phyloP scores from a whole-genome alignment of 2,113 vertebrate genomes.

The Todiramphus chloris region DNA sequence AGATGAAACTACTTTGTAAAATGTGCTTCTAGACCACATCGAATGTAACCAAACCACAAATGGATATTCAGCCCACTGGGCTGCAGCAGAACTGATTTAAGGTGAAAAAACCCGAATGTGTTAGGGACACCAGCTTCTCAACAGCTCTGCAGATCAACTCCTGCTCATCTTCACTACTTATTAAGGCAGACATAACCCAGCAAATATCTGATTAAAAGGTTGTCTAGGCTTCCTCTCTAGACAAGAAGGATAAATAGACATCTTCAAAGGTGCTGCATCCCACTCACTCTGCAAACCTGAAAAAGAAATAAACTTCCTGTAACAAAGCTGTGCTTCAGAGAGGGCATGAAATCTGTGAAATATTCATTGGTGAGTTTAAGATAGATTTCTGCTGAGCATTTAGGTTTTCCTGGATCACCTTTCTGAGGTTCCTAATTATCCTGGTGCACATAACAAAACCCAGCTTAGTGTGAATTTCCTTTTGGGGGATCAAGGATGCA shows the following conservation, averaged over 20 bases:
- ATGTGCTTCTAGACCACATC: background rate
- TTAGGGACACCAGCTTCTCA: background rate
- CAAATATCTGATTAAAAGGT: background rate
- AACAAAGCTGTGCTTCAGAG: background rate
- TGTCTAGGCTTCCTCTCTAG: background rate
- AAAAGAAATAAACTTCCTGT: background rate
- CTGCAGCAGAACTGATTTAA: background rate
- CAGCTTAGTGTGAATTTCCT: accelerated
- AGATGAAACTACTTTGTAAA: background rate
- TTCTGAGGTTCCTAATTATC: background rate
- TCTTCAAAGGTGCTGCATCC: background rate
- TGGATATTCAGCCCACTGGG: background rate
- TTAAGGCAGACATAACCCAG: background rate
- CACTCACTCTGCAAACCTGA: background rate
- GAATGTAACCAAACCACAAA: background rate
- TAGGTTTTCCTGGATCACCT: background rate
- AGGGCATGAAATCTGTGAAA: background rate
- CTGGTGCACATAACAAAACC: background rate
- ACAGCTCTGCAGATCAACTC: accelerated
- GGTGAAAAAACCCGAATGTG: background rate
- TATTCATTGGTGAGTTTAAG: background rate
- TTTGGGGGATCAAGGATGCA: background rate
- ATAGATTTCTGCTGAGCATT: background rate
- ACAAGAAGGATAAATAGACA: background rate
- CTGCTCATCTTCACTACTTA: background rate